These are phyloP conservation scores for Rhinoderma darwinii DNA, from an alignment of 2,113 vertebrate genomes.

Conservation along the genomic window DNA sequence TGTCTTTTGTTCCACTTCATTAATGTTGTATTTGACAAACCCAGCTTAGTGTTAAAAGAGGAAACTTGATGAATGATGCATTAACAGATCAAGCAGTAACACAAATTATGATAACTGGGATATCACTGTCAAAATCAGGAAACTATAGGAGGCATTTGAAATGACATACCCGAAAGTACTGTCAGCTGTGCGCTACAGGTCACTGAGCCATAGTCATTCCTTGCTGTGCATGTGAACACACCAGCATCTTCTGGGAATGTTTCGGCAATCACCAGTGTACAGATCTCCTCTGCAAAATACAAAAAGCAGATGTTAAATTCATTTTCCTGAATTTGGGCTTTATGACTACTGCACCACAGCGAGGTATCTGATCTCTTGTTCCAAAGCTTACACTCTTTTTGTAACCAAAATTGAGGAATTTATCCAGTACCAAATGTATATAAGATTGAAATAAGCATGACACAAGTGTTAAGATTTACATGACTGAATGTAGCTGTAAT, in stretches of 20 bases:
- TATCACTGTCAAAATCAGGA: conserved; percentile 18
- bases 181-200: conserved; percentile 83
- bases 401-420: too few relatives aligned
- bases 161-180: conserved; percentile 81
- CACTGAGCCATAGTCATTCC: conserved; percentile 84
- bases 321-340: not conserved
- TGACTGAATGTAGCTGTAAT: not conserved
- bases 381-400: not conserved
- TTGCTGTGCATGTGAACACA: conserved; percentile 85
- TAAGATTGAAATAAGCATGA: too few relatives aligned
- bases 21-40: conserved; percentile 18
- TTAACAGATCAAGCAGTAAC: conserved; percentile 18
- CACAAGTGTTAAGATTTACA: too few relatives aligned
- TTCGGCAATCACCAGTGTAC: conserved; percentile 95
- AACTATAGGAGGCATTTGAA: not conserved
- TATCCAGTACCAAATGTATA: too few relatives aligned
- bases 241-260: conserved; percentile 96
- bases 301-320: not conserved
- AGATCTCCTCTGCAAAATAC: conserved; percentile 89
- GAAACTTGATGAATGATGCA: conserved; percentile 11
- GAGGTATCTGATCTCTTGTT: not conserved
- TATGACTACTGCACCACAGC: not conserved
- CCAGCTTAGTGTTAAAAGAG: not conserved
- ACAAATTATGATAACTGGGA: conserved; percentile 2
- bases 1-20: conserved; percentile 26